Conservation (phyloP, 2,797 vertebrate species). For the Rhinogobio ventralis region DNA sequence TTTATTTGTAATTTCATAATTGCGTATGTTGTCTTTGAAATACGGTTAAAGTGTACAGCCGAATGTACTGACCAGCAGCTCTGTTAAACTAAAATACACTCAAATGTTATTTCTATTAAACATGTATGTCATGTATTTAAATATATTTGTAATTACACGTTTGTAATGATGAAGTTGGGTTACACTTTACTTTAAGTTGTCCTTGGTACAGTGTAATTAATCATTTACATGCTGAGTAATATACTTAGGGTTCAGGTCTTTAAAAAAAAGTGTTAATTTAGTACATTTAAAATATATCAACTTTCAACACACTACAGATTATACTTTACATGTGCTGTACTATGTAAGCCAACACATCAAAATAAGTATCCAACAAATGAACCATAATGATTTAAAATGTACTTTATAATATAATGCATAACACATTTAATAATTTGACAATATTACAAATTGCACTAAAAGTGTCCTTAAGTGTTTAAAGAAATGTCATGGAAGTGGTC, state of each 20-base stretch:
- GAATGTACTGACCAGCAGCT: not conserved
- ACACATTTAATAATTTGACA: not conserved
- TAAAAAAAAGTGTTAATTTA: not conserved
- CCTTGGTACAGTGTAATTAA: not conserved
- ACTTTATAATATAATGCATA: no score
- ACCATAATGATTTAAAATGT: not conserved
- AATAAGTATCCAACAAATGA: not conserved
- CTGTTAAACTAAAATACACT: not conserved
- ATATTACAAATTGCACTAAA: not conserved
- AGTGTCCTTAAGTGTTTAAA: not conserved
- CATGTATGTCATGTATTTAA: not conserved
- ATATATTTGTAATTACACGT: not conserved
- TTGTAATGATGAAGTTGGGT: not conserved
- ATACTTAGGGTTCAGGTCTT: not conserved
- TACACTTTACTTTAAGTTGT: not conserved
- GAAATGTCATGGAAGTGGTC: not conserved
- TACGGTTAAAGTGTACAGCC: not conserved
- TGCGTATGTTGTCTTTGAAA: not conserved
- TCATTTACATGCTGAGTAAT: not conserved
- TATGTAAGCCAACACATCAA: not conserved
- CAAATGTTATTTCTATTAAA: not conserved
- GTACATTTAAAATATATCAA: not conserved
- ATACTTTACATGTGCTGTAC: not conserved
- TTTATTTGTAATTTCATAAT: not conserved
- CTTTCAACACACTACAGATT: not conserved